These are phyloP conservation scores for Drosophila quadrilineata DNA, from an alignment of 1,140 invertebrate species.

Conservation along the genomic window DNA sequence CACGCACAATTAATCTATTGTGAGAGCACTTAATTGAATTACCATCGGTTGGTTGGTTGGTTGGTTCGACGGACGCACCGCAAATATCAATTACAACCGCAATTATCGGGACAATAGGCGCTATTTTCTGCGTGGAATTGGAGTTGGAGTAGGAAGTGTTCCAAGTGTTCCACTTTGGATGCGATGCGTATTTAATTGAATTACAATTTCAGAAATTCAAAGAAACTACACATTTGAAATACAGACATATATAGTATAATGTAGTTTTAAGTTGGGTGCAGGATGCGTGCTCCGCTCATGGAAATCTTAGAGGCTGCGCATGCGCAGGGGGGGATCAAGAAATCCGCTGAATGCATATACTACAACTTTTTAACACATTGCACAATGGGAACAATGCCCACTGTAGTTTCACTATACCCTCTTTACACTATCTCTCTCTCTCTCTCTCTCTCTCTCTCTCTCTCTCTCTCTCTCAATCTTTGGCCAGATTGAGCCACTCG, in stretches of 20 bases:
- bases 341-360: constrained; percentile 29
- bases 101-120: constrained; percentile 14
- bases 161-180: constrained; percentile 37
- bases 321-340: constrained; percentile 42
- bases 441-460: no score
- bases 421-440: constrained; percentile 35
- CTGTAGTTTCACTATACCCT: constrained; percentile 23
- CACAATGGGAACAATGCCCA: constrained; percentile 63
- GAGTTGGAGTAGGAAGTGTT: constrained; percentile 14
- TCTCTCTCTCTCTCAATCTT: no score
- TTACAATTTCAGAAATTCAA: constrained; percentile 66
- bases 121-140: background rate
- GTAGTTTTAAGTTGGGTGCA: constrained; percentile 49
- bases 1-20: constrained; percentile 74
- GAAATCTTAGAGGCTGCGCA: constrained; percentile 67
- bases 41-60: constrained; percentile 12
- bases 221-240: constrained; percentile 23
- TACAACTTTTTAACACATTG: constrained; percentile 78
- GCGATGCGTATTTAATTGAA: constrained; percentile 64
- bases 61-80: no score
- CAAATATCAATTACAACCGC: constrained; percentile 50
- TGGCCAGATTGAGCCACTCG: constrained; percentile 59
- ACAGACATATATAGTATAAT: constrained; percentile 10
- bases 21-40: constrained; percentile 69
- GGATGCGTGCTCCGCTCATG: constrained; percentile 39